A percentile compares a stretch with the other conserved stretches of the same genome.
These are phyloP conservation scores for Aptenodytes patagonicus DNA, from an alignment of 2,113 vertebrate species.

Conservation along the genomic window DNA sequence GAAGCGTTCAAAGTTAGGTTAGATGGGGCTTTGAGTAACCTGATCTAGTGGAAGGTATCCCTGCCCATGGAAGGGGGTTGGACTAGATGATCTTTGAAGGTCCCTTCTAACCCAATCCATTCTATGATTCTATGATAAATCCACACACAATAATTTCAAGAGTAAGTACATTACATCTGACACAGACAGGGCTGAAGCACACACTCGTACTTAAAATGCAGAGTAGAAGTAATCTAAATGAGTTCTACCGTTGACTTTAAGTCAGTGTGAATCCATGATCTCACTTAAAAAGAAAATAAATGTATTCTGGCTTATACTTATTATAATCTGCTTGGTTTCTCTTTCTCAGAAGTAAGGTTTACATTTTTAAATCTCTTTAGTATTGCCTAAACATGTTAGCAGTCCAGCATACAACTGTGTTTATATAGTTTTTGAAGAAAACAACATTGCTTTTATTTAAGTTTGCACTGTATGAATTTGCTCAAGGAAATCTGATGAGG, in stretches of 20 bases:
- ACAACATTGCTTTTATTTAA: not conserved
- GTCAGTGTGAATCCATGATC: not conserved
- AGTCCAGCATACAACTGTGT: not conserved
- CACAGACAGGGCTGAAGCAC: not conserved
- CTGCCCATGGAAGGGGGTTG: fast-evolving
- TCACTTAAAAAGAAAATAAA: not conserved
- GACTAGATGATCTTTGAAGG: not conserved
- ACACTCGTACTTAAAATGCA: not conserved
- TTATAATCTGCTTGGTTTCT: not conserved
- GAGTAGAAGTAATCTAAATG: not conserved
- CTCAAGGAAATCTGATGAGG: not conserved
- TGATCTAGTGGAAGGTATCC: not conserved
- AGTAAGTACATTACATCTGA: not conserved
- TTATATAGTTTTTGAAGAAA: not conserved
- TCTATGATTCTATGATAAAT: not conserved
- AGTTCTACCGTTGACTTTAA: not conserved
- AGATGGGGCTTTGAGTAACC: not conserved
- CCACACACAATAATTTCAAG: not conserved
- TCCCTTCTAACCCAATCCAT: not conserved
- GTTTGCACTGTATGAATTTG: not conserved
- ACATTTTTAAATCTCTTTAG: not conserved
- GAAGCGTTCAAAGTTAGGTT: not conserved
- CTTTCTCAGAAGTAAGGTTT: not conserved
- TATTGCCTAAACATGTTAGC: not conserved
- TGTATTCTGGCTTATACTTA: not conserved